Conservation (phyloP, 2,113 vertebrate species). For the Hemichromis elongatus region DNA sequence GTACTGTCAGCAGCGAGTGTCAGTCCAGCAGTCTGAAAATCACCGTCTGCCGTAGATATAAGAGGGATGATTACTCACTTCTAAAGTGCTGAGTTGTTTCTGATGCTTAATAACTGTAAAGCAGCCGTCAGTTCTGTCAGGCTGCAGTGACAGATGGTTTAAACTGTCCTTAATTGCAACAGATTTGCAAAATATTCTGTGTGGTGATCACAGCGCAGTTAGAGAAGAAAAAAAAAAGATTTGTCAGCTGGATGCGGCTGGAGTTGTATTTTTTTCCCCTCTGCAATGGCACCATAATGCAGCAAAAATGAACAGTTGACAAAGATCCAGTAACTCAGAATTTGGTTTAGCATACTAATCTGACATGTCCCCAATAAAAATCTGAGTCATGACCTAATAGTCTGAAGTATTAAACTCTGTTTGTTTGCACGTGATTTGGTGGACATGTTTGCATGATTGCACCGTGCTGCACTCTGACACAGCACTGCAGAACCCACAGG, state of each 20-base stretch:
- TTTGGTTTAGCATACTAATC: neutral
- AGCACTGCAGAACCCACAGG: neutral
- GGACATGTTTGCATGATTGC: neutral
- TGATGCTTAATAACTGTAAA: neutral
- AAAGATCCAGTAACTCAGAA: neutral
- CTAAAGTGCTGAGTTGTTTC: neutral
- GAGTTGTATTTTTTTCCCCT: neutral
- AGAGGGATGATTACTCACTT: neutral
- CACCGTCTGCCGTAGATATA: neutral
- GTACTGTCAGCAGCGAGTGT: neutral
- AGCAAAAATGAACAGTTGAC: neutral
- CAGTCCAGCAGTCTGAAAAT: neutral
- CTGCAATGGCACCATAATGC: neutral
- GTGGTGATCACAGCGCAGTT: neutral
- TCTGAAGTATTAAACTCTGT: neutral
- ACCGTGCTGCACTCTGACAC: neutral
- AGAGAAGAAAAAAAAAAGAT: neutral
- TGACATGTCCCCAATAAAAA: neutral
- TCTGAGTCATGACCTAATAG: neutral
- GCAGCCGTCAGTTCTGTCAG: neutral
- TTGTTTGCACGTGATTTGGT: neutral
- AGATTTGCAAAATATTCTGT: slow-evolving; percentile 3
- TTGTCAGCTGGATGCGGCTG: neutral
- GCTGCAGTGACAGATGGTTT: neutral
- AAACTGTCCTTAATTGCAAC: neutral